Conservation (phyloP, 1,140 invertebrate genomes). For the Drosophila dunni region DNA sequence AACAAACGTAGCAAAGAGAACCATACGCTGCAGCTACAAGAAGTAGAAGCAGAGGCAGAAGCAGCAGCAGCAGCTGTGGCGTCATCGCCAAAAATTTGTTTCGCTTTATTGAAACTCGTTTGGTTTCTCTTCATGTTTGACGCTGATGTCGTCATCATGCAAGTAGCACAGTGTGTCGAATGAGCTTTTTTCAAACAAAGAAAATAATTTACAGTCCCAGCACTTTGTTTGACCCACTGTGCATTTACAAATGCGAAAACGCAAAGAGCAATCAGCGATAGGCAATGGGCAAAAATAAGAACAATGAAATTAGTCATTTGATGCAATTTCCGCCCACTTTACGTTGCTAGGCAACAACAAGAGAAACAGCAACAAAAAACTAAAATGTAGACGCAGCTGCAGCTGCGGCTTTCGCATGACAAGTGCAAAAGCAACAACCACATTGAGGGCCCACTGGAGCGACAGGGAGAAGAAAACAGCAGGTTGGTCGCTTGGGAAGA, state of each 20-base stretch:
- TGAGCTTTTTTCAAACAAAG: too few species aligned
- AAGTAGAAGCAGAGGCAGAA: slow-evolving; percentile 4
- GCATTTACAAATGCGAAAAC: slow-evolving; percentile 7
- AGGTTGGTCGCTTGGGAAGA: slow-evolving; percentile 16
- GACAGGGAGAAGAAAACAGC: slow-evolving; percentile 20
- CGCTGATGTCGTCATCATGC: slow-evolving; percentile 72
- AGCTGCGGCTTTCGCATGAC: slow-evolving; percentile 44
- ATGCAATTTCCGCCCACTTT: slow-evolving; percentile 66
- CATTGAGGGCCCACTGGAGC: not conserved
- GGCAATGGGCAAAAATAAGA: slow-evolving; percentile 19
- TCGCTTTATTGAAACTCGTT: slow-evolving; percentile 73
- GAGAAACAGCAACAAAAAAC: not conserved
- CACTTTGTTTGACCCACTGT: not conserved
- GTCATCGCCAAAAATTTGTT: slow-evolving; percentile 77
- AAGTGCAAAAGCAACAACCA: slow-evolving; percentile 61
- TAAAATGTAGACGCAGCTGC: slow-evolving; percentile 44
- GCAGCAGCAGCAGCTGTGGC: slow-evolving; percentile 61
- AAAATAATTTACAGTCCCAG: not conserved
- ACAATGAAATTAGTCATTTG: slow-evolving; percentile 66
- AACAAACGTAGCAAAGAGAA: slow-evolving; percentile 13
- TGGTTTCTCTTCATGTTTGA: slow-evolving; percentile 35
- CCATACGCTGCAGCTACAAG: slow-evolving; percentile 35
- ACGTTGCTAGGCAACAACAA: slow-evolving; percentile 56
- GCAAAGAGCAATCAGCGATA: slow-evolving; percentile 30
- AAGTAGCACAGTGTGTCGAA: not conserved